phyloP scores from a whole-genome alignment of 2,113 vertebrate species.

The Athene noctua region DNA sequence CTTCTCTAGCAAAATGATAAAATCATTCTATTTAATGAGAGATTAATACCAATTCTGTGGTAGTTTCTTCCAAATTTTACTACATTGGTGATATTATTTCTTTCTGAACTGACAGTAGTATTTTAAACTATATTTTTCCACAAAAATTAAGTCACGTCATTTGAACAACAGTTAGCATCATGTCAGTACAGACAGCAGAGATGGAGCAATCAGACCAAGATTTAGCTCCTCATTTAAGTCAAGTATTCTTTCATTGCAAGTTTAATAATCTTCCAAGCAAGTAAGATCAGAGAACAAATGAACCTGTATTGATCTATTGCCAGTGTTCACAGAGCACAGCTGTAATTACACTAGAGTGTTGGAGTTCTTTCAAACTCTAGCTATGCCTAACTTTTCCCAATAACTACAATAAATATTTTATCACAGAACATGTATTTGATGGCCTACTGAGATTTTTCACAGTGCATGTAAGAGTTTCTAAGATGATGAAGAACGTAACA shows the following conservation, averaged over 20 bases:
- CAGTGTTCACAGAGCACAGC: conserved; percentile 74
- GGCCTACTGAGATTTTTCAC: conserved; percentile 92
- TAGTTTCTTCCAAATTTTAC: neutral
- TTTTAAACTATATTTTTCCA: neutral
- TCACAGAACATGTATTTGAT: conserved; percentile 93
- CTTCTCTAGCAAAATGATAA: neutral
- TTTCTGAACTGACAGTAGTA: neutral
- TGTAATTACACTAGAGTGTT: conserved; percentile 89
- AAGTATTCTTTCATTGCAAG: conserved; percentile 73
- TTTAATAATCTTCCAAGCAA: conserved; percentile 74
- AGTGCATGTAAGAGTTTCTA: conserved; percentile 85
- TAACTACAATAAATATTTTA: conserved; percentile 98
- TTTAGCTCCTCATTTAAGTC: conserved; percentile 79
- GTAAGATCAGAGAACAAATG: conserved; percentile 80
- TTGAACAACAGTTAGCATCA: conserved; percentile 31
- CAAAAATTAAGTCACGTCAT: conserved; percentile 56
- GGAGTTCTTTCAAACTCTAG: conserved; percentile 89
- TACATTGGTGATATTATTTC: neutral
- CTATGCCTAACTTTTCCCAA: conserved; percentile 85
- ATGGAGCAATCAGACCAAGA: conserved; percentile 60
- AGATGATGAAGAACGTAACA: conserved; percentile 86
- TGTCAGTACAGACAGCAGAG: conserved; percentile 10
- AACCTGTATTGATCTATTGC: conserved; percentile 79
- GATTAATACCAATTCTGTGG: neutral
- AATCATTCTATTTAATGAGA: neutral